A percentile compares a stretch with the other conserved stretches of the same genome.
phyloP scores from a whole-genome alignment of 2,888 invertebrate genomes.

The Lysandra bellargus region DNA sequence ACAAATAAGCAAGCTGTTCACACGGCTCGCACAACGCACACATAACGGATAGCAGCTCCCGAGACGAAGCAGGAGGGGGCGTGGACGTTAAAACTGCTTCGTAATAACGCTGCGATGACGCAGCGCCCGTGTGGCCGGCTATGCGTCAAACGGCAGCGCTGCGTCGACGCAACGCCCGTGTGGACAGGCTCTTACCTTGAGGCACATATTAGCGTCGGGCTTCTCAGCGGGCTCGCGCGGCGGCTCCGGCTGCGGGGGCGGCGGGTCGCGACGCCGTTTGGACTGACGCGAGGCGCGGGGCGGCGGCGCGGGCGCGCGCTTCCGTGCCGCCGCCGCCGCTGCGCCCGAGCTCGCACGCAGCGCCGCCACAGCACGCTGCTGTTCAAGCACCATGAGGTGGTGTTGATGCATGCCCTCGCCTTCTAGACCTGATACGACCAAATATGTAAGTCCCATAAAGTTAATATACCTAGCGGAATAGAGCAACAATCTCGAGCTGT shows the following conservation, averaged over 20 bases:
- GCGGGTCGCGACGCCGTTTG: conserved; percentile 60
- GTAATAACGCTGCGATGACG: too few relatives aligned
- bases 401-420: conserved; percentile 80
- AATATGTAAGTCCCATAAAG: too few relatives aligned
- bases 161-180: too few relatives aligned
- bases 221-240: conserved; percentile 87
- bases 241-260: conserved; percentile 76
- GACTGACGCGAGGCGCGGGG: conserved; percentile 58
- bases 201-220: conserved; percentile 92
- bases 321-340: conserved; percentile 48
- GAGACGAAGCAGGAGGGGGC: too few relatives aligned
- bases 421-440: conserved; percentile 62
- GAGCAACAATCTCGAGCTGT: too few relatives aligned
- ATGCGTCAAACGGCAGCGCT: too few relatives aligned
- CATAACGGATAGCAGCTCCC: too few relatives aligned
- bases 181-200: conserved; percentile 77
- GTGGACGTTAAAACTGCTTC: too few relatives aligned
- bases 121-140: too few relatives aligned
- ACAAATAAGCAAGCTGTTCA: too few relatives aligned
- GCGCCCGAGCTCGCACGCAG: conserved; percentile 49
- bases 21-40: too few relatives aligned
- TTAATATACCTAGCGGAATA: too few relatives aligned
- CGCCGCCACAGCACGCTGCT: conserved; percentile 77
- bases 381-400: conserved; percentile 80
- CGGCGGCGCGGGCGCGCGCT: conserved; percentile 54